These are phyloP conservation scores for Brachypalpus laphriformis DNA, from an alignment of 2,888 invertebrate species.

Conservation along the genomic window DNA sequence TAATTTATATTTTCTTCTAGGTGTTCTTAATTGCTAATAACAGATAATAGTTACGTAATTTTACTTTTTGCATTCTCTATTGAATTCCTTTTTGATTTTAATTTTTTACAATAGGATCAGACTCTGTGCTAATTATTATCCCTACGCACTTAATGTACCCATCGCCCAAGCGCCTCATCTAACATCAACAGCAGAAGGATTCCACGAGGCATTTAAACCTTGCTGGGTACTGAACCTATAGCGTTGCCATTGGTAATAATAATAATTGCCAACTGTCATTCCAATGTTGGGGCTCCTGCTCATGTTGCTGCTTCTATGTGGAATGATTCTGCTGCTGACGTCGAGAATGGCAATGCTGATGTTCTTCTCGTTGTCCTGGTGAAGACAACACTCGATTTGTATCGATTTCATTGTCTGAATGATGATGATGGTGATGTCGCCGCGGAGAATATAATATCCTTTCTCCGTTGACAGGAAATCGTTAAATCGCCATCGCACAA, in stretches of 20 bases:
- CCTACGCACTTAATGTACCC: constrained; percentile 27
- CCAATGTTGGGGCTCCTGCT: constrained; percentile 58
- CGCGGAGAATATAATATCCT: constrained; percentile 73
- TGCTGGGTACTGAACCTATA: constrained; percentile 4
- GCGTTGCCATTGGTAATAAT: constrained; percentile 50
- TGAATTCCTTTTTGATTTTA: constrained; percentile 4
- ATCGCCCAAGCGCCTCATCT: constrained; percentile 34
- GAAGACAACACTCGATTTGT: constrained; percentile 65
- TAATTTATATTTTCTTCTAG: neutral
- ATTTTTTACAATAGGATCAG: constrained; percentile 80
- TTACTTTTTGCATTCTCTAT: neutral
- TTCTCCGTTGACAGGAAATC: constrained; percentile 71
- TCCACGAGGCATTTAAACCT: constrained; percentile 38
- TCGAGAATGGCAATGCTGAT: constrained; percentile 46
- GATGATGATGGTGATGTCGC: constrained; percentile 64
- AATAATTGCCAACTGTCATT: constrained; percentile 39
- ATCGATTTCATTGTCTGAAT: constrained; percentile 72
- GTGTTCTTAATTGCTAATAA: constrained; percentile 58
- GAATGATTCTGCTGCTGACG: constrained; percentile 55
- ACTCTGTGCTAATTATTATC: constrained; percentile 68
- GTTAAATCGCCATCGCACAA: constrained; percentile 73
- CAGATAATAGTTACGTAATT: constrained; percentile 59
- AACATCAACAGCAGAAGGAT: constrained; percentile 49
- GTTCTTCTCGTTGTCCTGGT: constrained; percentile 56
- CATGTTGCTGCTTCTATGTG: constrained; percentile 22